Evolutionary conservation across 2,888 invertebrate genomes (phyloP).

Genomic region (Eupithecia insigniata): DNA sequence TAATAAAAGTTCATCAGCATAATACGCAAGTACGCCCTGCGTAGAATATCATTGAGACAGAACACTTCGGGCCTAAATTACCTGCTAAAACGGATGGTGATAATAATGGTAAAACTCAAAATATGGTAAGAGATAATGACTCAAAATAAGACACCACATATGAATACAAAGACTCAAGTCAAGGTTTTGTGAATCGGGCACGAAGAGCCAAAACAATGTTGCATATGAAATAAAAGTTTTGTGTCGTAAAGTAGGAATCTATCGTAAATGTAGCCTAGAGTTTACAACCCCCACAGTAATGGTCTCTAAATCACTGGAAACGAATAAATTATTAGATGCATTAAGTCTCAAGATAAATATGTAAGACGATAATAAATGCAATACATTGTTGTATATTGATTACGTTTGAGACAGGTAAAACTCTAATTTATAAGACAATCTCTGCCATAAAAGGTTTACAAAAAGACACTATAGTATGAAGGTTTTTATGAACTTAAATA

Average conservation of each 20-base stretch:
- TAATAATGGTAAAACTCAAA: not conserved
- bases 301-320: conserved; percentile 72
- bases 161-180: conserved; percentile 6
- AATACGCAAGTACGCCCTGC: not conserved
- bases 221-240: conserved; percentile 61
- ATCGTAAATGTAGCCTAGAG: conserved; percentile 70
- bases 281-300: conserved; percentile 71
- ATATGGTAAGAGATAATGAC: no score
- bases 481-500: not conserved
- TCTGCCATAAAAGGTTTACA: conserved; percentile 13
- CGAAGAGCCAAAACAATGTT: conserved; percentile 49
- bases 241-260: conserved; percentile 69
- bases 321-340: conserved; percentile 73
- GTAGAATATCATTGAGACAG: no score
- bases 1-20: not conserved
- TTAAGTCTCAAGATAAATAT: conserved; percentile 67
- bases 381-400: conserved; percentile 59
- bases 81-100: no score
- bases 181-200: conserved; percentile 16
- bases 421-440: conserved; percentile 22
- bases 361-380: conserved; percentile 62
- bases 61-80: no score
- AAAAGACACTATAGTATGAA: not conserved
- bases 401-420: conserved; percentile 35
- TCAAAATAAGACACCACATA: not conserved